These are phyloP conservation scores for Drosophila trapezifrons DNA, from an alignment of 1,140 invertebrate species.

Conservation along the genomic window DNA sequence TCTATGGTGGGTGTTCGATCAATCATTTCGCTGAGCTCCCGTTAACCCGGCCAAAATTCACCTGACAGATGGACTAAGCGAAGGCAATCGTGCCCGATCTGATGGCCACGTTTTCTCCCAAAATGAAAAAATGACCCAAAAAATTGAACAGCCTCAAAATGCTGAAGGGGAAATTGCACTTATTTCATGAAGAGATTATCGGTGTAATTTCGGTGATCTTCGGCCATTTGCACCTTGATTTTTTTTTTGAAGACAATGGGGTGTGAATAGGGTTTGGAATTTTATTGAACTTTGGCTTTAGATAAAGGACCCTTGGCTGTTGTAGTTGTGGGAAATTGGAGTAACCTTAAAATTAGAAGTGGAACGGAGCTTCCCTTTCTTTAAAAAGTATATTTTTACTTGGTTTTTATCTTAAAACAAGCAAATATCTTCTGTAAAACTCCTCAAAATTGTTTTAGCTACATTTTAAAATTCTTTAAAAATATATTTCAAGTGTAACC, in stretches of 20 bases:
- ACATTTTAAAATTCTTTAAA: not conserved
- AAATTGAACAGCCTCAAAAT: not conserved
- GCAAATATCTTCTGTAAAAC: not conserved
- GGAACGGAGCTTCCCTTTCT: not conserved
- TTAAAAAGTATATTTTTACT: not conserved
- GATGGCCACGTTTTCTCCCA: slow-evolving; percentile 4
- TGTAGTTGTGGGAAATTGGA: not conserved
- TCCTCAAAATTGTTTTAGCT: not conserved
- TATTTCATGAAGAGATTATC: slow-evolving; percentile 7
- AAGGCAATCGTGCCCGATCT: slow-evolving; percentile 27
- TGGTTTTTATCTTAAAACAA: not conserved
- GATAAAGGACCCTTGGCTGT: not conserved
- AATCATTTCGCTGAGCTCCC: slow-evolving; percentile 55
- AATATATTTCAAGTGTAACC: slow-evolving; percentile 20
- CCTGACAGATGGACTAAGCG: slow-evolving; percentile 11
- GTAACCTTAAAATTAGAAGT: not conserved
- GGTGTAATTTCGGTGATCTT: slow-evolving; percentile 17
- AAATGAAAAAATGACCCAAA: slow-evolving; percentile 9
- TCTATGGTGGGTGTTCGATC: slow-evolving; percentile 53
- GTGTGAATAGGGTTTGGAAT: slow-evolving; percentile 2
- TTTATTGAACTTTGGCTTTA: not conserved
- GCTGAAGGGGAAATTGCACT: slow-evolving; percentile 8
- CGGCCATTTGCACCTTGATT: slow-evolving; percentile 7
- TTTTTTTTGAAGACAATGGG: slow-evolving; percentile 7
- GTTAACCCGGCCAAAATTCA: slow-evolving; percentile 26